These are phyloP conservation scores for Sipunculus nudus DNA, from an alignment of 2,888 invertebrate genomes.

Conservation along the genomic window DNA sequence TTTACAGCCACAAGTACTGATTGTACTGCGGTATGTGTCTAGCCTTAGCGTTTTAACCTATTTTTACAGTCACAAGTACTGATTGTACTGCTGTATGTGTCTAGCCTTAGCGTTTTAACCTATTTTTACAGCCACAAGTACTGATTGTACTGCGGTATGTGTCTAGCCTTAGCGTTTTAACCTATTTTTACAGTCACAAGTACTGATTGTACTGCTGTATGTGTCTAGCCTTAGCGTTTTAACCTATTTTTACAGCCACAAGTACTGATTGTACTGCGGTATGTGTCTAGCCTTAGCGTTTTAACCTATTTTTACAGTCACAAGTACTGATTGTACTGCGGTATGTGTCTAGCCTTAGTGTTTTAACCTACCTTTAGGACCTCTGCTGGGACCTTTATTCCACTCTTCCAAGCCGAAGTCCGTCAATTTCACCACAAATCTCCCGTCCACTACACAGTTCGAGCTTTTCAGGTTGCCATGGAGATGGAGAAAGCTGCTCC, in stretches of 20 bases:
- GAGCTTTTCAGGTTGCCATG: slow-evolving; percentile 39
- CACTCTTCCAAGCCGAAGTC: slow-evolving; percentile 30
- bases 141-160: no score
- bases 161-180: no score
- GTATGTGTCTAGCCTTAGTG: background rate
- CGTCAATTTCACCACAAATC: slow-evolving; percentile 33
- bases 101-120: no score
- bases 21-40: no score
- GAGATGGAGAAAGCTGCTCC: slow-evolving; percentile 10
- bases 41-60: no score
- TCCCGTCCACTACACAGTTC: slow-evolving; percentile 33
- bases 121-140: no score
- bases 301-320: background rate
- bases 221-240: background rate
- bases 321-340: background rate
- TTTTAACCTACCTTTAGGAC: background rate
- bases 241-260: background rate
- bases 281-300: background rate
- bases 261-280: background rate
- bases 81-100: no score
- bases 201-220: no score
- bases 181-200: no score
- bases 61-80: no score
- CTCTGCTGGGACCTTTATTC: background rate
- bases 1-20: no score